These are phyloP conservation scores for Macrostomum cliftonense DNA, from an alignment of 2,888 invertebrate species.

Conservation along the genomic window DNA sequence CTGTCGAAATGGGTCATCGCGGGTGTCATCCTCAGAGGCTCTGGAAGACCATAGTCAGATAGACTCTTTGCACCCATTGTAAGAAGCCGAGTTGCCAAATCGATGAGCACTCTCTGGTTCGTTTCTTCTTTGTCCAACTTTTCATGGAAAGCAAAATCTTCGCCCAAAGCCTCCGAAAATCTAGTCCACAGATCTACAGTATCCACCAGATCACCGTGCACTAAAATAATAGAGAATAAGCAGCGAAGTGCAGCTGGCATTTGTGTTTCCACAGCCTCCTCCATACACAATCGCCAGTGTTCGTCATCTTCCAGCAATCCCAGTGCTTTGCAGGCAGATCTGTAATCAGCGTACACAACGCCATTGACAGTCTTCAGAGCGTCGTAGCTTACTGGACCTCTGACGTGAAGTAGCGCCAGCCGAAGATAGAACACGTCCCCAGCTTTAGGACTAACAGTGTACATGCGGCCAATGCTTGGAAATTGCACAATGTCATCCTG, in stretches of 20 bases:
- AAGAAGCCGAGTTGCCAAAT: too few species aligned
- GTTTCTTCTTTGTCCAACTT: too few species aligned
- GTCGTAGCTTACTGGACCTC: slow-evolving; percentile 10
- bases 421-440: slow-evolving; percentile 14
- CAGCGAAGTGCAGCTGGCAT: slow-evolving; percentile 13
- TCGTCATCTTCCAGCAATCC: slow-evolving; percentile 25
- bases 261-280: slow-evolving; percentile 17
- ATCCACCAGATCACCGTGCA: slow-evolving; percentile 12
- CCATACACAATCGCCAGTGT: slow-evolving; percentile 20
- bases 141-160: too few species aligned
- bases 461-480: slow-evolving; percentile 14
- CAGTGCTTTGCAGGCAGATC: slow-evolving; percentile 20
- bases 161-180: slow-evolving; percentile 2
- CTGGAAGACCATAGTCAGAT: too few species aligned
- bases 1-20: too few species aligned
- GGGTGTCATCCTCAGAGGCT: too few species aligned
- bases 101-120: too few species aligned
- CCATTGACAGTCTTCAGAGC: slow-evolving; percentile 19
- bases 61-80: too few species aligned
- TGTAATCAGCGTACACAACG: slow-evolving; percentile 18
- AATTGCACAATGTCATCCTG: slow-evolving; percentile 4
- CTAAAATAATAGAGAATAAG: slow-evolving; percentile 15
- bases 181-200: slow-evolving; percentile 16
- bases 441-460: slow-evolving; percentile 17
- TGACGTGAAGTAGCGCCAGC: slow-evolving; percentile 6